Conservation (phyloP, 2,113 vertebrate genomes). For the Scartelaos histophorus region DNA sequence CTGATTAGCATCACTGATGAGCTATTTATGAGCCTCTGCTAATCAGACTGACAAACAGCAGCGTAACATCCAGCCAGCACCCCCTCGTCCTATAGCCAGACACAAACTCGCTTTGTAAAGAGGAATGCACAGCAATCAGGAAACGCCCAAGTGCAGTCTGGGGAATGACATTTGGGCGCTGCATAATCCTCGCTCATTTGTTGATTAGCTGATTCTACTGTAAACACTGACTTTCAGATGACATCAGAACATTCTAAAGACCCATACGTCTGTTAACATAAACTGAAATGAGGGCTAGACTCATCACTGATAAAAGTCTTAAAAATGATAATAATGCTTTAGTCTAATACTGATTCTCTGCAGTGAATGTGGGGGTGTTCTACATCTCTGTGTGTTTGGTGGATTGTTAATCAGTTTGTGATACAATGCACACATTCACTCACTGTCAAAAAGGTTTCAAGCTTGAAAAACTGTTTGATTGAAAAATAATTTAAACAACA, state of each 20-base stretch:
- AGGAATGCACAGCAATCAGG: background rate
- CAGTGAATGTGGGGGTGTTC: too few relatives aligned
- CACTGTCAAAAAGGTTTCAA: too few relatives aligned
- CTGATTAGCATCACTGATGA: constrained; percentile 73
- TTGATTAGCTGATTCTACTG: background rate
- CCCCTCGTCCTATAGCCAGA: background rate
- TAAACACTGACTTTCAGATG: background rate
- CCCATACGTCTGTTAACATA: background rate
- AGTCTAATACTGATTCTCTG: too few relatives aligned
- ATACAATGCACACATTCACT: too few relatives aligned
- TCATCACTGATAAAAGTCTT: too few relatives aligned
- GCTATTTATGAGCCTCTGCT: constrained; percentile 63
- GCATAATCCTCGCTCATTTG: background rate
- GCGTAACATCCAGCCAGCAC: background rate
- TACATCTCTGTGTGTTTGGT: too few relatives aligned
- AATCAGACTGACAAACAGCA: constrained; percentile 61
- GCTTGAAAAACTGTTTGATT: too few relatives aligned
- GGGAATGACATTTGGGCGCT: background rate
- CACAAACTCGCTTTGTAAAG: background rate
- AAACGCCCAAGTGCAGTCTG: background rate
- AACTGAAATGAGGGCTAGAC: background rate
- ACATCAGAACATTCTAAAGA: background rate
- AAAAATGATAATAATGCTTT: too few relatives aligned
- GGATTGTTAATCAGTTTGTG: too few relatives aligned
- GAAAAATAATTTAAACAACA: too few relatives aligned